These are phyloP conservation scores for Brenthis hecate DNA, from an alignment of 2,888 invertebrate genomes.

Conservation along the genomic window DNA sequence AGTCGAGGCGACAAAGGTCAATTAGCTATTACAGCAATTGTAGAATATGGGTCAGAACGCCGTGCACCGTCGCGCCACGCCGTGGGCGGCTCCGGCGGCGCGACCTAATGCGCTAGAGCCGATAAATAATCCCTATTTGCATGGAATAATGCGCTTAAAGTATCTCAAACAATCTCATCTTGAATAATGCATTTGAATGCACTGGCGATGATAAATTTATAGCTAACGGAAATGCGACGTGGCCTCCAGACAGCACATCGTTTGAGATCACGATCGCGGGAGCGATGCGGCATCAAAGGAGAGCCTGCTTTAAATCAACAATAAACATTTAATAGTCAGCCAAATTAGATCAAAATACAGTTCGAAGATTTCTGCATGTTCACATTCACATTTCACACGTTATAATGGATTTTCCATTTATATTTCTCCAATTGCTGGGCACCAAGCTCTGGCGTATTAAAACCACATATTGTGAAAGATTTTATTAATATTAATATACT, in stretches of 20 bases:
- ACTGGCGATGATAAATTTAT: constrained; percentile 21
- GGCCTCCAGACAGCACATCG: constrained; percentile 26
- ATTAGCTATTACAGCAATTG: constrained; percentile 43
- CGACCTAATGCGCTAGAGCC: constrained; percentile 11
- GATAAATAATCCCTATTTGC: constrained; percentile 20
- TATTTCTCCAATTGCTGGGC: too few relatives aligned
- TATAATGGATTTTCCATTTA: too few relatives aligned
- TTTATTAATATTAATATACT: neutral
- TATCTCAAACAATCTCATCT: constrained; percentile 21
- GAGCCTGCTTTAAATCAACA: neutral
- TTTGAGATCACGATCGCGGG: constrained; percentile 9
- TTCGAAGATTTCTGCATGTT: too few relatives aligned
- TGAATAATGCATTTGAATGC: constrained; percentile 26
- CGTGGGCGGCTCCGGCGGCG: constrained; percentile 31
- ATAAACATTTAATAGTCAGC: constrained; percentile 7
- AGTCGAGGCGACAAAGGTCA: constrained; percentile 45
- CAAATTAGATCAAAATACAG: neutral
- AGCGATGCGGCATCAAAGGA: constrained; percentile 24
- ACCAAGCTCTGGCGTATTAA: neutral
- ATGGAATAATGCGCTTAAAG: constrained; percentile 20
- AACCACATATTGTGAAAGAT: neutral
- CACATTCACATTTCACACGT: too few relatives aligned
- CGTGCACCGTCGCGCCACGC: neutral
- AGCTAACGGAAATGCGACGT: constrained; percentile 25
- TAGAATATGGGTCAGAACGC: constrained; percentile 34